A percentile compares a stretch with the other conserved stretches of the same genome.
phyloP scores from a whole-genome alignment of 2,797 vertebrate genomes.

The Aselliscus stoliczkanus region DNA sequence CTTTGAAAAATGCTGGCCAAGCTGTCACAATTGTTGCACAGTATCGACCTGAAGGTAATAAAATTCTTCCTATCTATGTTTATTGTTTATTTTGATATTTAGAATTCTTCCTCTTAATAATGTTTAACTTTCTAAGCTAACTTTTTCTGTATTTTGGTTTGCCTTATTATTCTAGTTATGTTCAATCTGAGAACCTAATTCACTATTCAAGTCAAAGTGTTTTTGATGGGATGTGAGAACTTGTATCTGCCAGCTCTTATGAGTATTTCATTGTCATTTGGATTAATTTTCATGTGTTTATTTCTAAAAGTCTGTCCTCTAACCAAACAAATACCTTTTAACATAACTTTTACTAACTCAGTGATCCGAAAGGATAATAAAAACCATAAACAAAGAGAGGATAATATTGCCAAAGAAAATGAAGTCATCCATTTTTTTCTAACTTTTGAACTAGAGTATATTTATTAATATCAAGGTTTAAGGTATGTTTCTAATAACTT shows the following conservation, averaged over 20 bases:
- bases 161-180: slow-evolving; percentile 10
- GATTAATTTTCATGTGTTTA: slow-evolving; percentile 32
- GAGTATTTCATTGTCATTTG: slow-evolving; percentile 18
- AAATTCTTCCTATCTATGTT: neutral
- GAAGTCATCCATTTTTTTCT: neutral
- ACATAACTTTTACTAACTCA: neutral
- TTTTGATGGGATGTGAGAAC: neutral
- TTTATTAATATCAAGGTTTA: slow-evolving; percentile 30
- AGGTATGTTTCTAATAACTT: neutral
- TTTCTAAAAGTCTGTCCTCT: slow-evolving; percentile 25
- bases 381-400: neutral
- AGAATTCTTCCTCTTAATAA: slow-evolving; percentile 21
- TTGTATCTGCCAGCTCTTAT: neutral
- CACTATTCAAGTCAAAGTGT: neutral
- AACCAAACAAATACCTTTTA: neutral
- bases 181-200: neutral
- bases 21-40: slow-evolving; percentile 95
- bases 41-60: slow-evolving; percentile 96
- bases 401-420: slow-evolving; percentile 17
- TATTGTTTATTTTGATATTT: slow-evolving; percentile 13
- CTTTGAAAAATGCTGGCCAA: slow-evolving; percentile 97
- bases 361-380: slow-evolving; percentile 6
- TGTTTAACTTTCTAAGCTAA: neutral
- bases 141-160: neutral
- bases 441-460: neutral